phyloP scores from a whole-genome alignment of 2,113 vertebrate species.

The Sigmodon hispidus region DNA sequence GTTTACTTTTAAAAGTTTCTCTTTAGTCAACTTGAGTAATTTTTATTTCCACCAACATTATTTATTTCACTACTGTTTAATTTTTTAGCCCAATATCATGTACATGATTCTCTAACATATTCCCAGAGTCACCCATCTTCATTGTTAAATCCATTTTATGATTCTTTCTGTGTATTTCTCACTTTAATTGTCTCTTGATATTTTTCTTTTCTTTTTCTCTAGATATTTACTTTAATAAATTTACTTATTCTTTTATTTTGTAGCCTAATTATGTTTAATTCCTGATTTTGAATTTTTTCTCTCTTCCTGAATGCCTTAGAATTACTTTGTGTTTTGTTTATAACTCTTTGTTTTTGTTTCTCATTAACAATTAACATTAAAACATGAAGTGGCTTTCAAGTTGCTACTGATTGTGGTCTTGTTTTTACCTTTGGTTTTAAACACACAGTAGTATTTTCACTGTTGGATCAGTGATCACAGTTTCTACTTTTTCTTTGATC shows the following conservation, averaged over 20 bases:
- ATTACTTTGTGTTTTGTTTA: neutral
- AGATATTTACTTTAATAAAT: neutral
- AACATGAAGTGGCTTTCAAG: neutral
- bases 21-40: neutral
- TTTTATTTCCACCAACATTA: neutral
- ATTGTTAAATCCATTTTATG: neutral
- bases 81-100: neutral
- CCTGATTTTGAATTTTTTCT: neutral
- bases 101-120: neutral
- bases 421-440: neutral
- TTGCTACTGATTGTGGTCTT: neutral
- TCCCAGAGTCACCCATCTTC: neutral
- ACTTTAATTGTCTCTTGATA: neutral
- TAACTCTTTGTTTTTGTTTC: conserved; percentile 1
- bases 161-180: neutral
- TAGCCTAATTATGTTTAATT: neutral
- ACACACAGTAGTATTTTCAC: neutral
- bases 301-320: neutral
- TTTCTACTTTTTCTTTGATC: conserved; percentile 20
- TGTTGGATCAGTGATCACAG: neutral
- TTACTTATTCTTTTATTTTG: neutral
- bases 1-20: neutral
- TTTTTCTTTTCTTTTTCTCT: neutral
- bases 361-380: neutral
- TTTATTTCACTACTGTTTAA: neutral